Evolutionary conservation across 2,888 invertebrate species (phyloP).

Genomic region (Dolichopus griseipennis): DNA sequence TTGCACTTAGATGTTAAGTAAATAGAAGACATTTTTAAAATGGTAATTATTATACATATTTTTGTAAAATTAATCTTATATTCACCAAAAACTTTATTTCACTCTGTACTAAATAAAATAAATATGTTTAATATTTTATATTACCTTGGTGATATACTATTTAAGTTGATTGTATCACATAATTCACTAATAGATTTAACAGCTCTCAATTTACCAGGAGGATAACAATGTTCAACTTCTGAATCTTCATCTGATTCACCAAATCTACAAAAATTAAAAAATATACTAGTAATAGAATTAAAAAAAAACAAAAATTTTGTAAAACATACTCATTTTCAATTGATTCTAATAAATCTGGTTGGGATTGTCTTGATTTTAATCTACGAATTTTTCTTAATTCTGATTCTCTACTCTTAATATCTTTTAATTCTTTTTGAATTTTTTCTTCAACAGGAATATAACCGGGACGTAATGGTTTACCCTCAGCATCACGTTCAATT

Average conservation of each 20-base stretch:
- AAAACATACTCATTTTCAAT: conserved; percentile 49
- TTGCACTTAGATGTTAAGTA: no score
- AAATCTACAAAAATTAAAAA: conserved; percentile 24
- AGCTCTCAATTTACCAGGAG: conserved; percentile 53
- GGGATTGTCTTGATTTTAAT: conserved; percentile 52
- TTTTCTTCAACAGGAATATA: conserved; percentile 80
- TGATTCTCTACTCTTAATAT: conserved; percentile 73
- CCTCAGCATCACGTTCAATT: conserved; percentile 51
- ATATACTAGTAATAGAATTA: background rate
- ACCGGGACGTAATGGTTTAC: conserved; percentile 62
- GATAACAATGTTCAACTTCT: conserved; percentile 52
- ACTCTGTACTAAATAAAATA: no score
- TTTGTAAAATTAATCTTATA: no score
- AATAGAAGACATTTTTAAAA: no score
- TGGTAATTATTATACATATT: no score
- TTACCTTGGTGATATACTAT: conserved; percentile 30
- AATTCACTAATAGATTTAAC: conserved; percentile 60
- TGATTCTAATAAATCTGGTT: conserved; percentile 53
- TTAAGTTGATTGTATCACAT: conserved; percentile 48
- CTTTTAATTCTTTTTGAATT: conserved; percentile 76
- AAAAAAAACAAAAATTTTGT: conserved; percentile 3
- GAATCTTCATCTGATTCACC: conserved; percentile 50
- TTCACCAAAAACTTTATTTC: no score
- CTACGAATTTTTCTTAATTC: conserved; percentile 64
- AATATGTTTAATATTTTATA: background rate